phyloP scores from a whole-genome alignment of 2,888 invertebrate species.

The Pristionchus fissidentatus region DNA sequence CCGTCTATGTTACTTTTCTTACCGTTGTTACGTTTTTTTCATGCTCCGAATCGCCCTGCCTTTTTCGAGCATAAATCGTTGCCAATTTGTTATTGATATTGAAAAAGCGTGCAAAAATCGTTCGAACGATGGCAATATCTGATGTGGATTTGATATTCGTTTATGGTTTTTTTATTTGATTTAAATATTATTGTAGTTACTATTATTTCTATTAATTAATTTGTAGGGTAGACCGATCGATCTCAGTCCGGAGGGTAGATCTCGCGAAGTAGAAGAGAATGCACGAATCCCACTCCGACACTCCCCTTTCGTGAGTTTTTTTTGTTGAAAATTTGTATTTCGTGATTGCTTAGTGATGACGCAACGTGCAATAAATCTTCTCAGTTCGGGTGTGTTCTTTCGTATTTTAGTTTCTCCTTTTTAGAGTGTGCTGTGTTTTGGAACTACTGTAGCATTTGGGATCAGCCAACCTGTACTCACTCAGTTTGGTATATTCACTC shows the following conservation, averaged over 20 bases:
- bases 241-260: not conserved
- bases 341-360: not conserved
- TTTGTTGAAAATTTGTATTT: not conserved
- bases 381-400: too few relatives aligned
- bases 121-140: constrained; percentile 9
- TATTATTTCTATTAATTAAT: not conserved
- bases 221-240: not conserved
- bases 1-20: not conserved
- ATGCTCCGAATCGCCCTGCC: too few relatives aligned
- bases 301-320: constrained; percentile 36
- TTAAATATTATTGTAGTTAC: not conserved
- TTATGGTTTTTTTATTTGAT: not conserved
- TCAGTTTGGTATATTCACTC: too few relatives aligned
- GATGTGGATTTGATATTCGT: not conserved
- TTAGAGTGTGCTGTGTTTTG: too few relatives aligned
- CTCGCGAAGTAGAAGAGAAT: not conserved
- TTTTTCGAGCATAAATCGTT: constrained; percentile 1
- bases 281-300: constrained; percentile 40
- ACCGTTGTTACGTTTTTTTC: not conserved
- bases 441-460: too few relatives aligned
- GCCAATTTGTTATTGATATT: not conserved
- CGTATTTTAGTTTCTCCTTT: too few relatives aligned
- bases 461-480: too few relatives aligned
- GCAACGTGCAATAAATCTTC: too few relatives aligned
- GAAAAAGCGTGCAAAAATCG: not conserved